phyloP scores from a whole-genome alignment of 1,140 invertebrate genomes.

The Micrasema longulum region DNA sequence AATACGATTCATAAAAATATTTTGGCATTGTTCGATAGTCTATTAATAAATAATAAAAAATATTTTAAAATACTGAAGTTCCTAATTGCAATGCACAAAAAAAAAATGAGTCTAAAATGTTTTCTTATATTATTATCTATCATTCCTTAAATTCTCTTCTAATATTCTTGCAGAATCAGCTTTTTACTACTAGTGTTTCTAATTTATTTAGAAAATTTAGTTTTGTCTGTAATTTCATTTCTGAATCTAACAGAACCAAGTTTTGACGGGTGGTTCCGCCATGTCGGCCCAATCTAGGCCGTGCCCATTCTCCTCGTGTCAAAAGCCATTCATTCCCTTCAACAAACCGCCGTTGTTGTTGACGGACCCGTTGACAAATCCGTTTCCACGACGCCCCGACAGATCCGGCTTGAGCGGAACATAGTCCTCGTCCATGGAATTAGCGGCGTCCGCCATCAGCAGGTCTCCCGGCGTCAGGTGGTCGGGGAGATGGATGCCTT shows the following conservation, averaged over 20 bases:
- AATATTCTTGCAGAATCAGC: too few species aligned
- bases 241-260: constrained; percentile 63
- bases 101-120: too few species aligned
- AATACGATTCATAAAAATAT: too few species aligned
- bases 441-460: constrained; percentile 50
- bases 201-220: too few species aligned
- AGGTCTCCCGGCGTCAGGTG: constrained; percentile 34
- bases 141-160: too few species aligned
- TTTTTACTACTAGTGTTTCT: too few species aligned
- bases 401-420: constrained; percentile 53
- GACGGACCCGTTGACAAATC: constrained; percentile 59
- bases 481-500: constrained; percentile 18
- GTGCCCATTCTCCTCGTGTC: constrained; percentile 60
- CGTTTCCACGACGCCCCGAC: constrained; percentile 56
- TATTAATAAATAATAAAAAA: too few species aligned
- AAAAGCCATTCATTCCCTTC: constrained; percentile 58
- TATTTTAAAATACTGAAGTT: too few species aligned
- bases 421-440: constrained; percentile 57
- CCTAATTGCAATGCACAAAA: too few species aligned
- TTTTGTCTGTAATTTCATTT: too few species aligned
- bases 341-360: constrained; percentile 59
- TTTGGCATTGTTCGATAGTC: too few species aligned
- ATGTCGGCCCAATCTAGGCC: constrained; percentile 54
- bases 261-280: constrained; percentile 63
- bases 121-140: too few species aligned